Conservation (phyloP, 2,888 invertebrate genomes). For the Volucella inanis region DNA sequence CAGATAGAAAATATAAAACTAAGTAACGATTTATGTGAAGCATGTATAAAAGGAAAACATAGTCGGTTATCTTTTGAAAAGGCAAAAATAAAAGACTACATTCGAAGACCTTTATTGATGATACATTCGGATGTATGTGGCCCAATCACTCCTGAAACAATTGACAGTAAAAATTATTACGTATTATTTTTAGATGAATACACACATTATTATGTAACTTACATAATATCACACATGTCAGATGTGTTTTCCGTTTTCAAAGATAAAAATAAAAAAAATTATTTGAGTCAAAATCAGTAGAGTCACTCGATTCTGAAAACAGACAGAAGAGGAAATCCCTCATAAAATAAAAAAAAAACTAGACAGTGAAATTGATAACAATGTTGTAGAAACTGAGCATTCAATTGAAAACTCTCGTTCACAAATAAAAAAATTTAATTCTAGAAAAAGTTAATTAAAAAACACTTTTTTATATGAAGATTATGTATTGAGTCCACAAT, state of each 20-base stretch:
- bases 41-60: slow-evolving; percentile 80
- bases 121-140: slow-evolving; percentile 79
- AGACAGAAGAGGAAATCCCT: slow-evolving; percentile 29
- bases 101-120: slow-evolving; percentile 77
- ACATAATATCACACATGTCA: slow-evolving; percentile 76
- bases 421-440: neutral
- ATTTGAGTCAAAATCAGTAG: slow-evolving; percentile 49
- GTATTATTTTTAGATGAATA: slow-evolving; percentile 78
- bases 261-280: slow-evolving; percentile 62
- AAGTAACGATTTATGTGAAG: slow-evolving; percentile 77
- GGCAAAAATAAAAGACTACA: slow-evolving; percentile 73
- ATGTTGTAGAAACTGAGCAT: neutral
- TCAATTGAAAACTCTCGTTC: slow-evolving; percentile 5
- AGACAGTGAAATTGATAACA: slow-evolving; percentile 14
- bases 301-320: slow-evolving; percentile 24
- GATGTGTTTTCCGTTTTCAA: slow-evolving; percentile 76
- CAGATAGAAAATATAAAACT: slow-evolving; percentile 31
- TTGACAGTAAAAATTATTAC: slow-evolving; percentile 72
- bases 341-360: slow-evolving; percentile 28
- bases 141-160: slow-evolving; percentile 78
- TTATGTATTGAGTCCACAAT: slow-evolving; percentile 52
- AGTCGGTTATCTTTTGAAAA: slow-evolving; percentile 78
- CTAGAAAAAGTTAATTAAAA: slow-evolving; percentile 36
- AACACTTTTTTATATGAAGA: slow-evolving; percentile 44
- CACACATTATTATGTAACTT: slow-evolving; percentile 78